These are phyloP conservation scores for Mesorhabditis belari DNA, from an alignment of 2,888 invertebrate species.

Conservation along the genomic window DNA sequence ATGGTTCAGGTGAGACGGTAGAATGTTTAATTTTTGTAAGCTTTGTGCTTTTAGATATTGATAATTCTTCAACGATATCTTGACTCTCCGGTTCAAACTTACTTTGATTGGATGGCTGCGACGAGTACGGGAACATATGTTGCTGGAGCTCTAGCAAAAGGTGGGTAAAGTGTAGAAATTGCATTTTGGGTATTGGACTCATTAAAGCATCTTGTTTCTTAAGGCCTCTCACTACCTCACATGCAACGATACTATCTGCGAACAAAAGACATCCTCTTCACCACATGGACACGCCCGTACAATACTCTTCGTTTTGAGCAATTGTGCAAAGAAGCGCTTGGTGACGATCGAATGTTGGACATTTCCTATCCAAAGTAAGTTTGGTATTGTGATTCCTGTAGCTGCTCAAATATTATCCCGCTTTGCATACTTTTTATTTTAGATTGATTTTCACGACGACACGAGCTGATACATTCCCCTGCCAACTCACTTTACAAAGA, in stretches of 20 bases:
- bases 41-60: constrained; percentile 23
- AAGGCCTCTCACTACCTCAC: constrained; percentile 61
- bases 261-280: constrained; percentile 86
- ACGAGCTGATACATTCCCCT: constrained; percentile 82
- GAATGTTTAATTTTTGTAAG: background rate
- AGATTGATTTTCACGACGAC: constrained; percentile 76
- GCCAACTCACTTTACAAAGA: constrained; percentile 84
- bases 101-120: constrained; percentile 94
- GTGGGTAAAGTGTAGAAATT: constrained; percentile 29
- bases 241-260: constrained; percentile 83
- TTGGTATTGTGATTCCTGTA: background rate
- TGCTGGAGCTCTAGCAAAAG: constrained; percentile 73
- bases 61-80: constrained; percentile 36
- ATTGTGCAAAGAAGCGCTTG: constrained; percentile 76
- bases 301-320: constrained; percentile 75
- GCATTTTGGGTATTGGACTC: background rate
- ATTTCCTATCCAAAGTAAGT: constrained; percentile 69
- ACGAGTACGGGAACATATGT: constrained; percentile 82
- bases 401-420: background rate
- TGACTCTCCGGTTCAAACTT: constrained; percentile 39
- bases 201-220: background rate
- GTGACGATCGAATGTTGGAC: constrained; percentile 79
- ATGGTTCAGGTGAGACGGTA: constrained; percentile 43
- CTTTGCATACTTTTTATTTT: constrained; percentile 1
- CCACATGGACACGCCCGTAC: constrained; percentile 77